These are phyloP conservation scores for Cataglyphis albicans DNA, from an alignment of 2,888 invertebrate genomes.

Conservation along the genomic window DNA sequence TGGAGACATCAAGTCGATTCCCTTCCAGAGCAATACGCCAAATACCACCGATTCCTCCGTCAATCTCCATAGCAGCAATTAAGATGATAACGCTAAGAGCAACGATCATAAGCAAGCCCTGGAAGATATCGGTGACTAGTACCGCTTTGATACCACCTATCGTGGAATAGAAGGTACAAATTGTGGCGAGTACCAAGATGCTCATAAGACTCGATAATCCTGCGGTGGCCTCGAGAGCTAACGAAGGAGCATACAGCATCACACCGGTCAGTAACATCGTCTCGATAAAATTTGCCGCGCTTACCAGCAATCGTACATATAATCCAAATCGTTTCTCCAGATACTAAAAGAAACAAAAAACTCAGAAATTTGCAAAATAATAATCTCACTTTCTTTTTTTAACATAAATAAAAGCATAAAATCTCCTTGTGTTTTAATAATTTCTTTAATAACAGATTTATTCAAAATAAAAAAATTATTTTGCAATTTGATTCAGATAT, in stretches of 20 bases:
- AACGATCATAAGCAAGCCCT: slow-evolving; percentile 93
- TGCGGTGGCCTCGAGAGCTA: slow-evolving; percentile 88
- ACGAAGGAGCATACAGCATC: slow-evolving; percentile 89
- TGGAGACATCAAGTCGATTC: slow-evolving; percentile 90
- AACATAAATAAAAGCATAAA: background rate
- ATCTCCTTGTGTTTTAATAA: background rate
- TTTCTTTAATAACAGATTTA: background rate
- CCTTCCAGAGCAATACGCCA: slow-evolving; percentile 90
- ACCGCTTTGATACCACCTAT: slow-evolving; percentile 97
- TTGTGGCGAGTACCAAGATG: slow-evolving; percentile 87
- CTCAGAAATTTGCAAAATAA: background rate
- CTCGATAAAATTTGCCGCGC: slow-evolving; percentile 88
- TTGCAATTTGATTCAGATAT: background rate
- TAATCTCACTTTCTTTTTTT: background rate
- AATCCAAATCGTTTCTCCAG: slow-evolving; percentile 88
- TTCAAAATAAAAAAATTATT: background rate
- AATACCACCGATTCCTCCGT: slow-evolving; percentile 90
- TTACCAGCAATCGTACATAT: slow-evolving; percentile 87
- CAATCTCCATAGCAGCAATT: slow-evolving; percentile 89
- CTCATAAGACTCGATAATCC: slow-evolving; percentile 86
- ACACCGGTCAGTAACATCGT: slow-evolving; percentile 88
- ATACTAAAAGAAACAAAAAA: slow-evolving; percentile 86
- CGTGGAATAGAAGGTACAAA: slow-evolving; percentile 95
- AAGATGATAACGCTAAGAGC: slow-evolving; percentile 93
- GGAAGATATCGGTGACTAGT: slow-evolving; percentile 94